Base-by-base conservation (phyloP, 2,888 invertebrate species). In the Clepsis dumicolana region DNA sequence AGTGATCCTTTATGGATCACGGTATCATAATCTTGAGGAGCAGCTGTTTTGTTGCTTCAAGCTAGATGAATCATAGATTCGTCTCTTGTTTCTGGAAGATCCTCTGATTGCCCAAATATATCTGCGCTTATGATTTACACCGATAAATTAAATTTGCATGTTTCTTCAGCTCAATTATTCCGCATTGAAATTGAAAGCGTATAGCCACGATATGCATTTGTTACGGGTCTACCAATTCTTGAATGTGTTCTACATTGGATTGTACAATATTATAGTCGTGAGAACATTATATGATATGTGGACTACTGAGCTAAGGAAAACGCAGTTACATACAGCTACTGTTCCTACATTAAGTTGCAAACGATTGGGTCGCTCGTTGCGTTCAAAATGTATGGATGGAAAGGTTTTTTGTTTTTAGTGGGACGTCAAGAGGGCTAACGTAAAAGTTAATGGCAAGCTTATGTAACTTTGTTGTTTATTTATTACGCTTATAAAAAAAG, bases 101-200 rank as follows among this genome's bases (percentile, higher is more conserved):
- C 14, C 3, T 35, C 14, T 10, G n/a, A 18, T 8, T 44, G 18
- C 1, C 21, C 48, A 18, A 48, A 16, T 4, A 18, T 48, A 12
- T 48, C 48, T 10, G 48, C 48, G 48, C 21, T 48, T 48, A 21
- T 21, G 48, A 21, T 48, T 48, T 48, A 48, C 10, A 48, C 48
- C 1, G 3, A 12, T 21, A 21, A 21, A 10, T 21, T 21, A 16
- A 21, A 35, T 21, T 48, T 48, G 48, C 21, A 10, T 48, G 21
- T 48, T 44, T 48, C 4, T 12, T 12, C 5, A 1, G 35, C 35
- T 35, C 12, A 35, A 10, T 35, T 5, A 12, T 35, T 10, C 12
- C 12, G 12, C 35, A 10, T 29, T 35, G 12, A 35, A 4, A 35
- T 35, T n/a, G n/a, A n/a, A n/a, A n/a, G n/a, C n/a, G n/a, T n/a